phyloP scores from a whole-genome alignment of 2,113 vertebrate genomes.

The Etheostoma spectabile region DNA sequence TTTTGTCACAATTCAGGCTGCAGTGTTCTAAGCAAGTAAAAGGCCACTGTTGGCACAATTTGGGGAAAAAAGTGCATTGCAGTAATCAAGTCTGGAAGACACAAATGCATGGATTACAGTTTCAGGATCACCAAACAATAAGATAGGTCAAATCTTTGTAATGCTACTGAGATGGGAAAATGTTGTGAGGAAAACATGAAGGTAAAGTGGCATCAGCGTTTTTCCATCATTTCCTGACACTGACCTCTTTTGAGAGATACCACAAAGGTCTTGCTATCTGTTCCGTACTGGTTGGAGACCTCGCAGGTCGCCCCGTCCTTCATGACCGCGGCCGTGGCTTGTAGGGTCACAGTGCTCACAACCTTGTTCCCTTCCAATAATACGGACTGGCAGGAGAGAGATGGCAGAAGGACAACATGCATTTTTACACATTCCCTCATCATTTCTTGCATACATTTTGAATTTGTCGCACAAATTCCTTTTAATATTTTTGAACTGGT shows the following conservation, averaged over 20 bases:
- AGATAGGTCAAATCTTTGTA: too few relatives aligned
- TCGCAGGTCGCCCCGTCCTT: slow-evolving; percentile 83
- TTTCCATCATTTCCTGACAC: slow-evolving; percentile 14
- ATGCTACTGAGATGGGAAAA: too few relatives aligned
- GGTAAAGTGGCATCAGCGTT: background rate
- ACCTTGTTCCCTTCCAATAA: slow-evolving; percentile 75
- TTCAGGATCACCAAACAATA: too few relatives aligned
- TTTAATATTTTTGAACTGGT: background rate
- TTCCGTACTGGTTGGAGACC: slow-evolving; percentile 81
- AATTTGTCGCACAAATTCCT: background rate
- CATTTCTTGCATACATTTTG: background rate
- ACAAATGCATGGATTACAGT: too few relatives aligned
- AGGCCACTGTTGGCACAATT: too few relatives aligned
- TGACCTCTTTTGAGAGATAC: slow-evolving; percentile 77
- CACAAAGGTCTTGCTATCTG: slow-evolving; percentile 63
- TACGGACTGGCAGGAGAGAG: slow-evolving; percentile 63
- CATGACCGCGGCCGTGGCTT: slow-evolving; percentile 79
- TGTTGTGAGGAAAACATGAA: background rate
- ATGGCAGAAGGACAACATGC: background rate
- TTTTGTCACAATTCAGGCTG: too few relatives aligned
- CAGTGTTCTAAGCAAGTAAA: too few relatives aligned
- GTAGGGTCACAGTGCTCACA: slow-evolving; percentile 83
- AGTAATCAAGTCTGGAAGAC: too few relatives aligned
- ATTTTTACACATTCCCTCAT: background rate
- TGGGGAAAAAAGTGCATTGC: too few relatives aligned